phyloP scores from a whole-genome alignment of 53 echinoderm and acorn worm species.

The Antedon mediterranea region DNA sequence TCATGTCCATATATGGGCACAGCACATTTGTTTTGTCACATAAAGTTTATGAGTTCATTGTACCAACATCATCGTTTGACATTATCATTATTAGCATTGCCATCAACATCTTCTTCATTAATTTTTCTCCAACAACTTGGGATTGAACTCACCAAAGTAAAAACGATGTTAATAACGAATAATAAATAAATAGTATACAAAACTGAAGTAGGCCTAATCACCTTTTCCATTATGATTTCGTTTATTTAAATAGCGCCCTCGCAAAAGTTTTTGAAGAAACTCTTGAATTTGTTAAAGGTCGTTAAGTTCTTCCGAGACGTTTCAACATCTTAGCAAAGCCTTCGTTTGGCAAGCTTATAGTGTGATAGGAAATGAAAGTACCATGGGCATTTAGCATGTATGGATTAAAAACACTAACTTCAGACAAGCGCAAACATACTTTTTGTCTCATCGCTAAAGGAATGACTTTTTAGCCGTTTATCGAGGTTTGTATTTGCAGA shows the following conservation, averaged over 20 bases:
- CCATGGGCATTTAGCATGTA: neutral
- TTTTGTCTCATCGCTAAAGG: neutral
- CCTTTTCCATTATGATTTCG: neutral
- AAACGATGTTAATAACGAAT: too few species aligned
- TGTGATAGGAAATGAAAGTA: neutral
- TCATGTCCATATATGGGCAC: too few species aligned
- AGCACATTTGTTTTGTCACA: too few species aligned
- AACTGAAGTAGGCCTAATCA: too few species aligned
- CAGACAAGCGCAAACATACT: neutral
- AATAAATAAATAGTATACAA: too few species aligned
- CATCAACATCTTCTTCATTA: too few species aligned
- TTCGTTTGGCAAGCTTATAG: neutral
- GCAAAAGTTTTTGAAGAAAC: neutral
- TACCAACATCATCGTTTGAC: too few species aligned
- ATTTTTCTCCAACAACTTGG: too few species aligned
- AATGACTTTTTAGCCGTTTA: neutral
- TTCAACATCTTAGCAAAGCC: neutral
- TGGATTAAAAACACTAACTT: constrained; percentile 1
- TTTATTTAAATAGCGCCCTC: neutral
- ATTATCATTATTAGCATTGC: too few species aligned
- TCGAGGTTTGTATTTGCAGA: neutral
- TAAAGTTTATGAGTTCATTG: too few species aligned
- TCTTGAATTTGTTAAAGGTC: neutral
- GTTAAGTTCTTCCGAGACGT: neutral
- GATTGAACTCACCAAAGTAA: too few species aligned